These are phyloP conservation scores for Hydriomena furcata DNA, from an alignment of 2,888 invertebrate genomes.

Conservation along the genomic window DNA sequence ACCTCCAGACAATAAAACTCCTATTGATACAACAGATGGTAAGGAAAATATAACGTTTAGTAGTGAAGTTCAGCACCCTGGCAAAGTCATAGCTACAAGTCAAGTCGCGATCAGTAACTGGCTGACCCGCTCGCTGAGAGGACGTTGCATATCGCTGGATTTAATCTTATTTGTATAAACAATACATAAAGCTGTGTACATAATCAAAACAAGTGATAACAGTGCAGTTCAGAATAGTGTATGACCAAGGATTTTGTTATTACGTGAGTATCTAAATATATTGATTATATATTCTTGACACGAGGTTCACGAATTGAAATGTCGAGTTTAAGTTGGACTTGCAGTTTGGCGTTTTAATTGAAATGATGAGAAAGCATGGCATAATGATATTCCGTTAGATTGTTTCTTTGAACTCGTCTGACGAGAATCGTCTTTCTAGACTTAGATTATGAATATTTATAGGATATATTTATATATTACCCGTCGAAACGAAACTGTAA, in stretches of 20 bases:
- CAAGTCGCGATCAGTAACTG: conserved; percentile 61
- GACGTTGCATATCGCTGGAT: conserved; percentile 37
- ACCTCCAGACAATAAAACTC: not conserved
- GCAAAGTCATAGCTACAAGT: conserved; percentile 55
- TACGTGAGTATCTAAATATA: conserved; percentile 46
- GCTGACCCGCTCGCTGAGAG: conserved; percentile 42
- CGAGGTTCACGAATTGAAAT: conserved; percentile 15
- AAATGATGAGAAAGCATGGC: conserved; percentile 55
- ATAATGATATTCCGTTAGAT: conserved; percentile 14
- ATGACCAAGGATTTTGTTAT: conserved; percentile 50
- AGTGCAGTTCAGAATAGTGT: conserved; percentile 45
- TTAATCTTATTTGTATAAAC: conserved; percentile 18
- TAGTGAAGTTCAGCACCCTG: conserved; percentile 42
- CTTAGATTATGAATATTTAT: conserved; percentile 1
- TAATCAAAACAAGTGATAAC: conserved; percentile 44
- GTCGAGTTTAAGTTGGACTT: conserved; percentile 12
- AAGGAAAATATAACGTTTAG: conserved; percentile 43
- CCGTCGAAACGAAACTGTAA: not conserved
- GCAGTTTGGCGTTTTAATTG: conserved; percentile 47
- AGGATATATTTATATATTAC: not conserved
- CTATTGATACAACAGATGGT: conserved; percentile 22
- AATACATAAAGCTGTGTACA: conserved; percentile 38
- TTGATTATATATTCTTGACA: conserved; percentile 35
- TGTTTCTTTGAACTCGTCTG: not conserved
- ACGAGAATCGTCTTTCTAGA: not conserved